Evolutionary conservation across 2,797 vertebrate species (phyloP).

Genomic region (Pseudochirops corinnae): DNA sequence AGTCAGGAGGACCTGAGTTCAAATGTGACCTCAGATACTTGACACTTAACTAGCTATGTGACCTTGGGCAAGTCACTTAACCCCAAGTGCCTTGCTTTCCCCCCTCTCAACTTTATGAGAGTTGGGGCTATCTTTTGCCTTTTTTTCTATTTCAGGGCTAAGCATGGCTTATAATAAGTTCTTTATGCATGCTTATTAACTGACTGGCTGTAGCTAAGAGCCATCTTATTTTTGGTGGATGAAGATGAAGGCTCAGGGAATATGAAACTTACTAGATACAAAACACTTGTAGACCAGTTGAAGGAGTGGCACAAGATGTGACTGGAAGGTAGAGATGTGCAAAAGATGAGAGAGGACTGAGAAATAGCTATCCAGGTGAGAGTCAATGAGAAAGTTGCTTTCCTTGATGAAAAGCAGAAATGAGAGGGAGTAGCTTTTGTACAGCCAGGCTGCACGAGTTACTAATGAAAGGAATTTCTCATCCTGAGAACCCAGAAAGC

Average conservation of each 20-base stretch:
- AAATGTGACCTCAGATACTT: no score
- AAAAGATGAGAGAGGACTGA: neutral
- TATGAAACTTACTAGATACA: neutral
- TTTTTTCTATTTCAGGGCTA: neutral
- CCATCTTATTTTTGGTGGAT: neutral
- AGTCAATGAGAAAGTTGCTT: neutral
- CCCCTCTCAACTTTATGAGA: neutral
- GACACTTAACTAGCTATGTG: no score
- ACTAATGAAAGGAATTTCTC: neutral
- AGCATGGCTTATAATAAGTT: neutral
- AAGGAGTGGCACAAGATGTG: neutral
- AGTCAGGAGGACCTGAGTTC: no score
- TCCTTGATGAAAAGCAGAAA: neutral
- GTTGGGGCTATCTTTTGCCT: neutral
- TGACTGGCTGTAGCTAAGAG: neutral
- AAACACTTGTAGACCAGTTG: neutral
- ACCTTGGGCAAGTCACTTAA: no score
- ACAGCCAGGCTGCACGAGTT: neutral
- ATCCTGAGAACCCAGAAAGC: neutral
- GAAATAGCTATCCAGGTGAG: neutral
- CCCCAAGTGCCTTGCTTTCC: no score
- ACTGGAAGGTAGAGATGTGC: neutral
- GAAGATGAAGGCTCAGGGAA: neutral
- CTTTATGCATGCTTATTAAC: neutral
- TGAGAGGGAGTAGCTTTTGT: no score